Evolutionary conservation across 2,888 invertebrate species (phyloP), one percentile per base, ranked within the genome.

Genomic region (Marronus borbonicus): DNA sequence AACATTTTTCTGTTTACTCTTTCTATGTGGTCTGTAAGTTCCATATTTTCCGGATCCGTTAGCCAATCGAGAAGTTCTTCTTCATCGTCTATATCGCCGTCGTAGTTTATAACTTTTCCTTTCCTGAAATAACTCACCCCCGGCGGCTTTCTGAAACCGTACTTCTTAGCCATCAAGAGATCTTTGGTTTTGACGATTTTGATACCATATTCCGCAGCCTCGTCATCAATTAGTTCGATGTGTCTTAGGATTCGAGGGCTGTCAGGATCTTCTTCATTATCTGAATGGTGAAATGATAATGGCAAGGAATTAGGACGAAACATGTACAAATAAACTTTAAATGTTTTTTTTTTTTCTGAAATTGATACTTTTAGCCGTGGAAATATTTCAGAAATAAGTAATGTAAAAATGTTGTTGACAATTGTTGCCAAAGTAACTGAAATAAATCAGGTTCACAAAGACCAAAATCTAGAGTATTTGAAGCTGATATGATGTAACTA

Each of bases 11-110:
- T 91, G 87, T 97, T 97, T 14, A 97, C 97, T 86, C 95, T 93
- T 88, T 97, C 97, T 76, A 97, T 97, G 83, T 96, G 95, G 88
- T 97, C 97, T 4, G 95, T 96, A 79, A 97, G 90, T 88, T 97
- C 97, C 97, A 97, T 97, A 84, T 97, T 97, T 84, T 96, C 95
- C 0, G 97, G 97, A 87, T 97, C 95, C 0, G 97, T 97, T 14
- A 97, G 89, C 97, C 97, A 97, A 86, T 97, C 97, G 44, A 97
- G 90, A 77, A 96, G 92, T 84, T 94, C 93, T 88, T 96, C 96
- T 87, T 97, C 97, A 83, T 97, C 97, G 84, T 97, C 96, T 80
- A 97, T 95, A 84, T 97, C 97, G 14, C 97, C 97, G 84, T 97
- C 97, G 85, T 97, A 97, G 86, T 97, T 97, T 17, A 97, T 96